These are phyloP conservation scores for Melanotaenia pygmaea DNA, from an alignment of 2,797 vertebrate species.

Conservation along the genomic window DNA sequence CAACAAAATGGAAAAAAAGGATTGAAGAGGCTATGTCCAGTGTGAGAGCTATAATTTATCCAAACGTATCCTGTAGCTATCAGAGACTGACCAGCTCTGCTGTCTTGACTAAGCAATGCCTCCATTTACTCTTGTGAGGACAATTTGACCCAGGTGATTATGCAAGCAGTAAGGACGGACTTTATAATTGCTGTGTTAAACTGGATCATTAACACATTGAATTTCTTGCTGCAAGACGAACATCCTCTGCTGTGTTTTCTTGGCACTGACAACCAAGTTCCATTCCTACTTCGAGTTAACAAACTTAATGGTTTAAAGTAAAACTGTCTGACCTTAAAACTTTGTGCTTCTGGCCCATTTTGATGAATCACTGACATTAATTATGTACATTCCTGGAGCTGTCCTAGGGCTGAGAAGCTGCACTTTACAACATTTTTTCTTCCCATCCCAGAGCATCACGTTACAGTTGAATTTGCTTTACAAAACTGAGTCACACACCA, in stretches of 20 bases:
- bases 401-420: no score
- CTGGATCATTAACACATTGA: constrained; percentile 8
- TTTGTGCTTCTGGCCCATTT: background rate
- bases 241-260: no score
- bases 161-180: background rate
- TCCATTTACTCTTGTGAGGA: background rate
- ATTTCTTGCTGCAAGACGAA: background rate
- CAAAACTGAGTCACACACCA: no score
- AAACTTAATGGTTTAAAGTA: background rate
- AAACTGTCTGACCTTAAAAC: background rate
- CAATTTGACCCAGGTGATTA: background rate
- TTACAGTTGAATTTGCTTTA: no score
- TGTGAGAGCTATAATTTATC: constrained; percentile 4
- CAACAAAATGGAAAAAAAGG: constrained; percentile 4
- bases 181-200: background rate
- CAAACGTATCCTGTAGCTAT: background rate
- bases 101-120: background rate
- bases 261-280: no score
- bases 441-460: no score
- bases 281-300: background rate
- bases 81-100: background rate
- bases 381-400: no score
- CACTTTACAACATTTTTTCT: no score
- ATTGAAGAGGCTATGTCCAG: background rate
- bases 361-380: no score